A percentile compares a stretch with the other conserved stretches of the same genome.
Conservation (phyloP, 2,113 vertebrate species). For the Caranx ignobilis region DNA sequence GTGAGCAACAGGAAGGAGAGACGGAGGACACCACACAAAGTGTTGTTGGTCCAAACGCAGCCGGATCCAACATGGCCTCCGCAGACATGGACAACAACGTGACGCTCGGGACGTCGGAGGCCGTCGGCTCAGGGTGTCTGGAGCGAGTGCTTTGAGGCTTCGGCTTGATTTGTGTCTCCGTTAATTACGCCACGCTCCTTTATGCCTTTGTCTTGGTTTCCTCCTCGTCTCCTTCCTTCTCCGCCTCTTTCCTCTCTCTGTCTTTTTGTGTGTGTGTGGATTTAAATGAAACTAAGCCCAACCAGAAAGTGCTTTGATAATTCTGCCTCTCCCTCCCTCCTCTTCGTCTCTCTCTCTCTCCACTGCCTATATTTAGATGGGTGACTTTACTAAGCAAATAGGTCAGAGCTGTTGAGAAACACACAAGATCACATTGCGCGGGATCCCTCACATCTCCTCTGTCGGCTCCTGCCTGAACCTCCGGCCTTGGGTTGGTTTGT, state of each 20-base stretch:
- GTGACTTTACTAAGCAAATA: conserved; percentile 73
- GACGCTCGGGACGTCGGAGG: conserved; percentile 25
- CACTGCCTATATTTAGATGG: conserved; percentile 67
- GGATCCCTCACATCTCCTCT: conserved; percentile 49
- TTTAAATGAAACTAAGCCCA: conserved; percentile 41
- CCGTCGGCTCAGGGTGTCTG: conserved; percentile 39
- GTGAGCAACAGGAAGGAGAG: conserved; percentile 37
- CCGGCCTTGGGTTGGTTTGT: conserved; percentile 24
- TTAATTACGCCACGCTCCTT: conserved; percentile 52
- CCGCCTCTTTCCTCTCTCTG: neutral
- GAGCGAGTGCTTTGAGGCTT: conserved; percentile 30
- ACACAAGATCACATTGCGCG: conserved; percentile 32
- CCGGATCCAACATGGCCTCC: conserved; percentile 17
- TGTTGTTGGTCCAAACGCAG: conserved; percentile 47
- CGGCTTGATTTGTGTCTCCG: conserved; percentile 38
- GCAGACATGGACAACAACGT: conserved; percentile 47
- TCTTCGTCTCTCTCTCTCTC: conserved; percentile 3
- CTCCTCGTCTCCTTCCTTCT: conserved; percentile 25
- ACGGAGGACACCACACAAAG: conserved; percentile 45
- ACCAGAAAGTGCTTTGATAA: conserved; percentile 42
- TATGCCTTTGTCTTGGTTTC: conserved; percentile 36
- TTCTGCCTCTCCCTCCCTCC: conserved; percentile 15
- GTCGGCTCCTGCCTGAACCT: conserved; percentile 20
- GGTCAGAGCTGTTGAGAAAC: conserved; percentile 73
- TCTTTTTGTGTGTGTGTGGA: neutral